Percentiles rank a stretch among this genome's conserved stretches.
These are phyloP conservation scores for Oxyscelio sp. DNA, from an alignment of 2,888 invertebrate species.

Conservation along the genomic window DNA sequence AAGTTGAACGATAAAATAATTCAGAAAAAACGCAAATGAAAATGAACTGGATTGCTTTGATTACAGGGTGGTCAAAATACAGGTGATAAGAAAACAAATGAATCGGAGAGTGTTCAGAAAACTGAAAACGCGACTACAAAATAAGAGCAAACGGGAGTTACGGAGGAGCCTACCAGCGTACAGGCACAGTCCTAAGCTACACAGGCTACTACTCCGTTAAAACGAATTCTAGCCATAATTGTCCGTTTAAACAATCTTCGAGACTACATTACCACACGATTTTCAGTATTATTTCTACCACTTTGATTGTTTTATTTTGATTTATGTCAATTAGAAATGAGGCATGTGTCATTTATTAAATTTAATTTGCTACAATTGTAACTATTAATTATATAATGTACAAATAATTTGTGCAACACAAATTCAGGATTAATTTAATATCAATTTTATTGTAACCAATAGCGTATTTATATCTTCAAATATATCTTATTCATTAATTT, in stretches of 20 bases:
- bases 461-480: not conserved
- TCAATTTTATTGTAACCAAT: constrained; percentile 51
- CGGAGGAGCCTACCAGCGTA: constrained; percentile 88
- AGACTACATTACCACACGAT: constrained; percentile 44
- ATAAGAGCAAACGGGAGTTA: constrained; percentile 86
- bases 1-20: not conserved
- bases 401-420: constrained; percentile 13
- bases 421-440: constrained; percentile 16
- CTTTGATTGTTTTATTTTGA: constrained; percentile 36
- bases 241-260: constrained; percentile 48
- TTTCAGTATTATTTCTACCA: constrained; percentile 65
- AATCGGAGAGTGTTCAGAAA: constrained; percentile 87
- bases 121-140: constrained; percentile 86
- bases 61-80: constrained; percentile 88
- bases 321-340: constrained; percentile 18
- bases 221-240: constrained; percentile 57
- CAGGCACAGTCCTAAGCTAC: constrained; percentile 88
- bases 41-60: constrained; percentile 83
- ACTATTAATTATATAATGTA: constrained; percentile 17
- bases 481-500: not conserved
- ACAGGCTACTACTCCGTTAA: constrained; percentile 86
- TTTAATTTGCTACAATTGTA: constrained; percentile 19
- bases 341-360: constrained; percentile 1
- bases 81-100: constrained; percentile 86
- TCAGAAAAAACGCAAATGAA: constrained; percentile 12